These are phyloP conservation scores for Augochlorella aurata DNA, from an alignment of 2,888 invertebrate genomes.

Conservation along the genomic window DNA sequence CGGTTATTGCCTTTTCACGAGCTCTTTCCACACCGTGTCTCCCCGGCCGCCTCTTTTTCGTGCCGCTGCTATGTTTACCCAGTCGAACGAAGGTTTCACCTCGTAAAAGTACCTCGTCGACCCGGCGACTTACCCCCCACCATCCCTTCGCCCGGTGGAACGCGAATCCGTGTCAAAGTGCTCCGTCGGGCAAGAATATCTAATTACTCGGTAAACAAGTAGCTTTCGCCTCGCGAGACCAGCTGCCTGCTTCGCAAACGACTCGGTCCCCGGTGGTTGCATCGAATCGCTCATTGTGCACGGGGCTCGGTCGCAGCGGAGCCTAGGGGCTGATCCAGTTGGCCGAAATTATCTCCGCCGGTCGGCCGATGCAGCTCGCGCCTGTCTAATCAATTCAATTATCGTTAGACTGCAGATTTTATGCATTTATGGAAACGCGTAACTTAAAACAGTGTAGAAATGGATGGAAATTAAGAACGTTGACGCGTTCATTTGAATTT, in stretches of 20 bases:
- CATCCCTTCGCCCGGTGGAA: neutral
- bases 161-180: slow-evolving; percentile 50
- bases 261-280: neutral
- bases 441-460: too few species aligned
- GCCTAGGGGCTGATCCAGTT: neutral
- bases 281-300: neutral
- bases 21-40: neutral
- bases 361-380: neutral
- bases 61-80: slow-evolving; percentile 32
- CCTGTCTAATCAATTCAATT: neutral
- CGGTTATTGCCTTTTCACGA: neutral
- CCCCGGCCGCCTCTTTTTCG: neutral
- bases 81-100: slow-evolving; percentile 33
- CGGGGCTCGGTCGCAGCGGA: neutral
- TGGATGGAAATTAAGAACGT: too few species aligned
- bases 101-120: slow-evolving; percentile 29
- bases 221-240: slow-evolving; percentile 19
- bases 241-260: slow-evolving; percentile 10
- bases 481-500: too few species aligned
- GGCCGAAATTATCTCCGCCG: neutral
- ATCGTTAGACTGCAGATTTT: too few species aligned
- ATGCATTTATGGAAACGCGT: too few species aligned
- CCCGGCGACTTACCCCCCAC: neutral
- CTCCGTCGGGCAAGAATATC: slow-evolving; percentile 35
- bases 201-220: slow-evolving; percentile 46